Evolutionary conservation across 1,140 invertebrate species (phyloP).

Genomic region (Brachionus rotundiformis): DNA sequence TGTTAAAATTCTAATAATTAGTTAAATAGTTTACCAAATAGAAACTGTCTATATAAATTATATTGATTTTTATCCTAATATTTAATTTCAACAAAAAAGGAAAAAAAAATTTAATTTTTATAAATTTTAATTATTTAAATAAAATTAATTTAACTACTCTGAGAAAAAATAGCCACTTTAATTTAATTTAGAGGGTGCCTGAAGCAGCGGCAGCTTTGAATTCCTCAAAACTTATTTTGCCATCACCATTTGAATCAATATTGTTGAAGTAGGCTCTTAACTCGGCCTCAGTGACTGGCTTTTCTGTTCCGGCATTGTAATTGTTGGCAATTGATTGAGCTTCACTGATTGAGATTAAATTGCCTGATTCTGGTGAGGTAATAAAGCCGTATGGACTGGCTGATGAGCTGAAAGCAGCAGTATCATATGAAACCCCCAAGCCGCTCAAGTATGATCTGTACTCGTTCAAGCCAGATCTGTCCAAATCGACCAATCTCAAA

Average conservation of each 20-base stretch:
- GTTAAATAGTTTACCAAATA: too few relatives aligned
- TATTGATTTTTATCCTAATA: not conserved
- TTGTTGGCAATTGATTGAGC: constrained; percentile 44
- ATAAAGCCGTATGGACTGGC: not conserved
- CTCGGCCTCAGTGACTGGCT: constrained; percentile 9
- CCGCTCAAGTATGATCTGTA: constrained; percentile 36
- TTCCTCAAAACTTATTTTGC: constrained; percentile 9
- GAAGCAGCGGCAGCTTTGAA: constrained; percentile 15
- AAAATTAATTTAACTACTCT: constrained; percentile 1
- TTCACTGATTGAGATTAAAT: constrained; percentile 7
- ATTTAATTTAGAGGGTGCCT: not conserved
- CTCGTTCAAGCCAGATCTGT: constrained; percentile 26
- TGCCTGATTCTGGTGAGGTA: constrained; percentile 14
- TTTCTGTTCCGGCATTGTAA: constrained; percentile 6
- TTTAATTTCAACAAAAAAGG: not conserved
- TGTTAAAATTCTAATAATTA: too few relatives aligned
- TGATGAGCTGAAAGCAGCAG: constrained; percentile 24
- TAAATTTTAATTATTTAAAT: constrained; percentile 10
- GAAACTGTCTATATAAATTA: too few relatives aligned
- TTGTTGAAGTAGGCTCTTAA: constrained; percentile 32
- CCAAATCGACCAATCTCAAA: constrained; percentile 40
- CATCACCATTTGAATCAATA: constrained; percentile 34
- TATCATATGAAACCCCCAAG: constrained; percentile 17
- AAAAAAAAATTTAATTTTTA: not conserved
- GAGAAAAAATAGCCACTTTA: not conserved